These are phyloP conservation scores for Trinectes maculatus DNA, from an alignment of 2,113 vertebrate species.

Conservation along the genomic window DNA sequence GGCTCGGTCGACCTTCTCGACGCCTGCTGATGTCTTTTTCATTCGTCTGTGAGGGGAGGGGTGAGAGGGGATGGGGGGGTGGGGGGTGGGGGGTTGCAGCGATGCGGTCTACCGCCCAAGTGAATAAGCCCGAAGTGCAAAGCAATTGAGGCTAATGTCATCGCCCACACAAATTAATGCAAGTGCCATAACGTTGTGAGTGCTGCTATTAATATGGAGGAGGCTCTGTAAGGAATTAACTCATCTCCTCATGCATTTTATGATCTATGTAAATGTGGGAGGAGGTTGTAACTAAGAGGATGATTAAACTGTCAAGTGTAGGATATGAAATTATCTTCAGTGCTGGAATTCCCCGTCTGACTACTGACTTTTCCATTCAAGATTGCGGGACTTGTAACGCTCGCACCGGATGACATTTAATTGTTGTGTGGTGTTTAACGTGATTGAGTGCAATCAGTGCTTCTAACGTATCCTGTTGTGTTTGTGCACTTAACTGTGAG, in stretches of 20 bases:
- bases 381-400: background rate
- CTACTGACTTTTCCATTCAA: background rate
- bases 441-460: background rate
- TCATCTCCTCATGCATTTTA: conserved; percentile 60
- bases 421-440: background rate
- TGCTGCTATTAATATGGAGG: conserved; percentile 58
- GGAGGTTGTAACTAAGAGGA: conserved; percentile 61
- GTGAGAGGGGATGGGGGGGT: background rate
- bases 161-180: conserved; percentile 73
- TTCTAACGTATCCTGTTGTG: background rate
- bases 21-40: conserved; percentile 76
- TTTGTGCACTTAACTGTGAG: no score
- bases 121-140: conserved; percentile 65
- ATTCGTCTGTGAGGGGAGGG: conserved; percentile 63
- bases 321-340: conserved; percentile 33
- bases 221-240: conserved; percentile 54
- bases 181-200: conserved; percentile 58
- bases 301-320: conserved; percentile 63
- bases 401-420: background rate
- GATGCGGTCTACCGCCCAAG: conserved; percentile 53
- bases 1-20: conserved; percentile 63
- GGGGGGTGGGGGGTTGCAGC: conserved; percentile 6
- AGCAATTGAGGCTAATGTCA: conserved; percentile 72
- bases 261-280: conserved; percentile 65
- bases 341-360: conserved; percentile 26